phyloP scores from a whole-genome alignment of 2,888 invertebrate species.

The Philonicus albiceps region DNA sequence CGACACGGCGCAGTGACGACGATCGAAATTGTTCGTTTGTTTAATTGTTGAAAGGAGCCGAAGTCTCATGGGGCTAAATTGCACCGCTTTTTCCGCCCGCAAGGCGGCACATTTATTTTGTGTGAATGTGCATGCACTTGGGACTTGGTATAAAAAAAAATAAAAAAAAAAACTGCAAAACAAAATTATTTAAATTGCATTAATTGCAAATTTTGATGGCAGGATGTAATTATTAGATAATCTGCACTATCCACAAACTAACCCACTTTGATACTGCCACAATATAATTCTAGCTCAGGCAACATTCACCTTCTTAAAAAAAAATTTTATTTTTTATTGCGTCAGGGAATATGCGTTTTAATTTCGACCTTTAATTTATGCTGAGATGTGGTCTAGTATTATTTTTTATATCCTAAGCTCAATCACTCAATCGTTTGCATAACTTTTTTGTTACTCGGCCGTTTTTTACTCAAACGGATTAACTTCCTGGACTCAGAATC shows the following conservation, averaged over 20 bases:
- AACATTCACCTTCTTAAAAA: background rate
- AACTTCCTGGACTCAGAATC: no score
- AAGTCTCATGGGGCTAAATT: background rate
- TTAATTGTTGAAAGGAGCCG: constrained; percentile 14
- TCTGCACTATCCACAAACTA: background rate
- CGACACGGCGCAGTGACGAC: background rate
- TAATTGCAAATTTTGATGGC: background rate
- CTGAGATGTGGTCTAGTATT: background rate
- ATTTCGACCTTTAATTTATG: background rate
- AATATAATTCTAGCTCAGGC: background rate
- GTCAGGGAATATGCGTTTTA: background rate
- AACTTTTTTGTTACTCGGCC: no score
- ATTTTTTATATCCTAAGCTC: background rate
- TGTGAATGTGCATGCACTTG: background rate
- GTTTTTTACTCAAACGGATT: no score
- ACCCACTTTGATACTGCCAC: background rate
- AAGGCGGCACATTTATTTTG: background rate
- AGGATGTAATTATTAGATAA: background rate
- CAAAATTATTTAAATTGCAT: background rate
- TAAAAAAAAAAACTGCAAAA: no score
- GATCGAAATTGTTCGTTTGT: constrained; percentile 5
- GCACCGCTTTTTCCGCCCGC: background rate
- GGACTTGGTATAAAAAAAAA: background rate
- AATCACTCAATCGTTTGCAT: no score
- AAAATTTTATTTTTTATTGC: background rate